Evolutionary conservation across 2,797 vertebrate species (phyloP).

Genomic region (Microcaecilia unicolor): DNA sequence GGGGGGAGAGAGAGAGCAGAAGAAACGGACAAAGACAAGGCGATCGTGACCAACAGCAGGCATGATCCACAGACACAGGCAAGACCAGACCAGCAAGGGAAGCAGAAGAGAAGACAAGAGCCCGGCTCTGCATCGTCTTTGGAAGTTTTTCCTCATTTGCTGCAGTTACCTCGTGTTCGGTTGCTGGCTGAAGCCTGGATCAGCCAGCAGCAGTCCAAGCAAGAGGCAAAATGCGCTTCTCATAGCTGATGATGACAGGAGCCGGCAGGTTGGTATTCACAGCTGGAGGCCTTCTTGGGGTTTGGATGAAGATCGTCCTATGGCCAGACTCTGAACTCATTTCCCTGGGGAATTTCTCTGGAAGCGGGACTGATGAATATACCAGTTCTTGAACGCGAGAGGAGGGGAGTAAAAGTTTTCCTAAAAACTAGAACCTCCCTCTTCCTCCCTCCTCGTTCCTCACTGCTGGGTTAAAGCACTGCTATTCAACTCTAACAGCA

Average conservation of each 20-base stretch:
- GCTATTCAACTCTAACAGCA: too few relatives aligned
- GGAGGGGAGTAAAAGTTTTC: slow-evolving; percentile 49
- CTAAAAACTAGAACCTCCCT: slow-evolving; percentile 17
- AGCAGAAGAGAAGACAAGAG: background rate
- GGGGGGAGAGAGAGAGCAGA: background rate
- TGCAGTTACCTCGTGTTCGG: slow-evolving; percentile 67
- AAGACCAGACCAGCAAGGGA: background rate
- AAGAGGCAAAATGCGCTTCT: slow-evolving; percentile 28
- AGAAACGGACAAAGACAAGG: too few relatives aligned
- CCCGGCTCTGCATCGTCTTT: too few relatives aligned
- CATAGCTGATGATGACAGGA: slow-evolving; percentile 43
- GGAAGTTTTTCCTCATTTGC: too few relatives aligned
- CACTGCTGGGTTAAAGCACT: too few relatives aligned
- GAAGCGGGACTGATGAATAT: slow-evolving; percentile 67
- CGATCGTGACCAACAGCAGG: too few relatives aligned
- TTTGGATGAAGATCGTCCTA: slow-evolving; percentile 27
- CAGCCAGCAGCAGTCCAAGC: slow-evolving; percentile 23
- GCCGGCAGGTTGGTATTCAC: too few relatives aligned
- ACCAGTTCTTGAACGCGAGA: slow-evolving; percentile 50
- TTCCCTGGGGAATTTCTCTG: slow-evolving; percentile 53
- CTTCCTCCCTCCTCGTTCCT: slow-evolving; percentile 22
- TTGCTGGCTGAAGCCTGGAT: slow-evolving; percentile 45
- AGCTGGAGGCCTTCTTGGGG: slow-evolving; percentile 8
- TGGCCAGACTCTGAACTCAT: slow-evolving; percentile 20
- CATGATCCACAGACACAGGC: too few relatives aligned